phyloP scores from a whole-genome alignment of 2,113 vertebrate species.

The Crotophaga sulcirostris region DNA sequence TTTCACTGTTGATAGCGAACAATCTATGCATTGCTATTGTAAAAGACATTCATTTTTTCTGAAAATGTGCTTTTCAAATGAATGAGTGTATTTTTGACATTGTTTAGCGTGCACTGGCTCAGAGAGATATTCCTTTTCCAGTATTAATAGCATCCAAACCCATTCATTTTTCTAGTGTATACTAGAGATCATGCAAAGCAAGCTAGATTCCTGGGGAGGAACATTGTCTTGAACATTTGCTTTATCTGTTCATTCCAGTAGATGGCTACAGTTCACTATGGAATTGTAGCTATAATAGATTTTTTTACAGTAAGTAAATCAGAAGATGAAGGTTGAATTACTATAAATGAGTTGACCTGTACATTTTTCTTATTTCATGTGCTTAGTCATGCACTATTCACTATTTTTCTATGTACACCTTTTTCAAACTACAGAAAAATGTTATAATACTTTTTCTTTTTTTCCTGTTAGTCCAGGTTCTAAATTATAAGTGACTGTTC shows the following conservation, averaged over 20 bases:
- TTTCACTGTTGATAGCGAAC: not conserved
- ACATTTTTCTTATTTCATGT: conserved; percentile 79
- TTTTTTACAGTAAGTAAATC: conserved; percentile 82
- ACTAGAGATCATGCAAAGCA: conserved; percentile 53
- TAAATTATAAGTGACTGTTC: not conserved
- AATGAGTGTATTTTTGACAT: conserved; percentile 8
- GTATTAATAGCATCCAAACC: conserved; percentile 36
- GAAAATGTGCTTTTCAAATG: not conserved
- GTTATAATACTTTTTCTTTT: not conserved
- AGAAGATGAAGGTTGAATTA: conserved; percentile 80
- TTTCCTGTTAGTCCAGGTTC: not conserved
- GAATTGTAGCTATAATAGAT: conserved; percentile 74
- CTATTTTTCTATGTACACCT: conserved; percentile 60
- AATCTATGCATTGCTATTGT: not conserved
- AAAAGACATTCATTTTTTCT: not conserved
- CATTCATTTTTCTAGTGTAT: conserved; percentile 48
- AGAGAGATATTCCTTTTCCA: conserved; percentile 34
- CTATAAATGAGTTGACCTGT: conserved; percentile 80
- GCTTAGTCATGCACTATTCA: conserved; percentile 72
- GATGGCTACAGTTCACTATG: conserved; percentile 86
- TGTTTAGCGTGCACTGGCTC: conserved; percentile 15
- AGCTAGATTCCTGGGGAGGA: conserved; percentile 56
- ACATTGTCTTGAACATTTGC: conserved; percentile 69
- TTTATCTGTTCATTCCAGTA: conserved; percentile 82
- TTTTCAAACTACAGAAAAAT: conserved; percentile 49